Conservation (phyloP, 2,797 vertebrate species). For the Gymnopithys bicolor region DNA sequence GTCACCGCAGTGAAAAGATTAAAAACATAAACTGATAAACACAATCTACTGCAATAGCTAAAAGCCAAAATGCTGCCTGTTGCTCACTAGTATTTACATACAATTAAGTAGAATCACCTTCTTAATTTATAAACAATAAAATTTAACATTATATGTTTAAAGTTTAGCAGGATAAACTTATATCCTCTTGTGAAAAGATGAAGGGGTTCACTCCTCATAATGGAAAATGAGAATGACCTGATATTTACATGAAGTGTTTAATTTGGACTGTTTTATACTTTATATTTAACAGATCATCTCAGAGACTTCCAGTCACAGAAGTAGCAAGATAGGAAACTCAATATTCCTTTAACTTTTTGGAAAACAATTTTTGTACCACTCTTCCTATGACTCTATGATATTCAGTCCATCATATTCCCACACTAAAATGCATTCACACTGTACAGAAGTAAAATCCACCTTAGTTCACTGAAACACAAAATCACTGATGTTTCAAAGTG, state of each 20-base stretch:
- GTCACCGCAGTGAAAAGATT: background rate
- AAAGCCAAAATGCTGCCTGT: background rate
- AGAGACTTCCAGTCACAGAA: background rate
- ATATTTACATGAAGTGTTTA: background rate
- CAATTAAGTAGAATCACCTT: background rate
- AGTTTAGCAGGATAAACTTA: background rate
- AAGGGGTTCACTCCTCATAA: background rate
- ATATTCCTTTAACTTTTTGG: background rate
- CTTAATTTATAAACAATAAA: background rate
- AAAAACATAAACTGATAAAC: background rate
- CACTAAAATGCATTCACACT: background rate
- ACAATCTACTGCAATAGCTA: background rate
- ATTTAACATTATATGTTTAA: background rate
- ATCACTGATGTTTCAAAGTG: background rate
- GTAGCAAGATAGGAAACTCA: background rate
- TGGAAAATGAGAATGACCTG: background rate
- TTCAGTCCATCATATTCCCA: background rate
- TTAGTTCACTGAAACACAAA: background rate
- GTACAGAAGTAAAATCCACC: background rate
- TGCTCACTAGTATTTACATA: background rate
- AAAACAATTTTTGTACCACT: background rate
- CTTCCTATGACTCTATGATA: background rate
- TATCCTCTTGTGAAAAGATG: background rate
- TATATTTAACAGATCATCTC: background rate
- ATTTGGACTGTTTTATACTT: background rate